Conservation (phyloP, 2,113 vertebrate species). For the Tachycineta bicolor region DNA sequence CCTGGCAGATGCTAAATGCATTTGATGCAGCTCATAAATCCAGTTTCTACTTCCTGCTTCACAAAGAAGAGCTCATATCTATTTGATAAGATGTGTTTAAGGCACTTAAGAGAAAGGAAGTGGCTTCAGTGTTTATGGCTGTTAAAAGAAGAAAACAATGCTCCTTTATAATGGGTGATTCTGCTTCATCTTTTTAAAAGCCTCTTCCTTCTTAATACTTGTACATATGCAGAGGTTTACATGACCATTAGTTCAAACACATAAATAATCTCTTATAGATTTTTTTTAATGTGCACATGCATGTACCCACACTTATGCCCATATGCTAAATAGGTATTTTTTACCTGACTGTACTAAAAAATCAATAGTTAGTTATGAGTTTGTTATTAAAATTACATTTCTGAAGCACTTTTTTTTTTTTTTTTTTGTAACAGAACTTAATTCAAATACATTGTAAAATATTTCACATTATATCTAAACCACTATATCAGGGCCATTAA, state of each 20-base stretch:
- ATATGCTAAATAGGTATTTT: neutral
- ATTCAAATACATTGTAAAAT: neutral
- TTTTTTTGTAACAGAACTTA: neutral
- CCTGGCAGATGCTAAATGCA: slow-evolving; percentile 25
- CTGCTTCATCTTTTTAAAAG: neutral
- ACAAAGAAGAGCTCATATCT: slow-evolving; percentile 22
- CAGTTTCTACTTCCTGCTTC: slow-evolving; percentile 31
- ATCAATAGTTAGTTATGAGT: neutral
- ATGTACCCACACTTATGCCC: accelerated
- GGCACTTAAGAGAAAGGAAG: slow-evolving; percentile 19
- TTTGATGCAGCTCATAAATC: slow-evolving; percentile 58
- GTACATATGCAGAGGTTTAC: neutral
- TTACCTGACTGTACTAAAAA: neutral
- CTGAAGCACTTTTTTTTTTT: neutral
- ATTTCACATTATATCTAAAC: neutral
- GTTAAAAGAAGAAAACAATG: neutral
- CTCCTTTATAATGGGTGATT: neutral
- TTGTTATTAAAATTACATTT: neutral
- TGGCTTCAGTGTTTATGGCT: neutral
- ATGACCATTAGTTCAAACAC: neutral
- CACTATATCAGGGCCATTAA: neutral
- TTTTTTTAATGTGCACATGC: neutral
- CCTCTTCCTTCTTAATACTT: neutral
- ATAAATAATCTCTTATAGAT: neutral
- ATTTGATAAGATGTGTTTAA: slow-evolving; percentile 36